These are phyloP conservation scores for Lophotriccus pileatus DNA, from an alignment of 2,797 vertebrate genomes.

Conservation along the genomic window DNA sequence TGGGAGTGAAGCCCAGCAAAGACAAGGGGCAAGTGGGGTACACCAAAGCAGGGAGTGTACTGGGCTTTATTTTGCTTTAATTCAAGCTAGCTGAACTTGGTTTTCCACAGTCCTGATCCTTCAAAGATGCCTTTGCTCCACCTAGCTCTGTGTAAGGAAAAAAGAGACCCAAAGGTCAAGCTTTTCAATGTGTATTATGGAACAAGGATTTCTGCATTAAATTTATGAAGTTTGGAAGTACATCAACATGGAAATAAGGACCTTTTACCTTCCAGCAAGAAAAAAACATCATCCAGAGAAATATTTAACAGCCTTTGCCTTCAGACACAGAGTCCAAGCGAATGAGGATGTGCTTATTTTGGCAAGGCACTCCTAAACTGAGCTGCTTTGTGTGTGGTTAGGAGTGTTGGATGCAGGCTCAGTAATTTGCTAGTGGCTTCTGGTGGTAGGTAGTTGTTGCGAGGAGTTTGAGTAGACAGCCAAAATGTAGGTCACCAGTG, in stretches of 20 bases:
- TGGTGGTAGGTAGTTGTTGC: neutral
- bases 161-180: neutral
- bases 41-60: neutral
- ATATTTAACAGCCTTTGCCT: slow-evolving; percentile 12
- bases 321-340: neutral
- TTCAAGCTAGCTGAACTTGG: neutral
- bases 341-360: slow-evolving; percentile 51
- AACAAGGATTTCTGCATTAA: neutral
- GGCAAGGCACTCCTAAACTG: neutral
- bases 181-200: neutral
- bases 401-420: neutral
- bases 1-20: neutral
- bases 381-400: slow-evolving; percentile 9
- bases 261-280: slow-evolving; percentile 30
- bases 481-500: slow-evolving; percentile 41
- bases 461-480: neutral
- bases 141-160: neutral
- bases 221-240: neutral
- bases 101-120: neutral
- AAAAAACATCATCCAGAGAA: slow-evolving; percentile 4
- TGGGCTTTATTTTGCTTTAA: neutral
- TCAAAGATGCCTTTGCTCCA: neutral
- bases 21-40: neutral
- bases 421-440: slow-evolving; percentile 30
- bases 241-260: neutral